These are phyloP conservation scores for Coelopa pilipes DNA, from an alignment of 2,888 invertebrate genomes.

Conservation along the genomic window DNA sequence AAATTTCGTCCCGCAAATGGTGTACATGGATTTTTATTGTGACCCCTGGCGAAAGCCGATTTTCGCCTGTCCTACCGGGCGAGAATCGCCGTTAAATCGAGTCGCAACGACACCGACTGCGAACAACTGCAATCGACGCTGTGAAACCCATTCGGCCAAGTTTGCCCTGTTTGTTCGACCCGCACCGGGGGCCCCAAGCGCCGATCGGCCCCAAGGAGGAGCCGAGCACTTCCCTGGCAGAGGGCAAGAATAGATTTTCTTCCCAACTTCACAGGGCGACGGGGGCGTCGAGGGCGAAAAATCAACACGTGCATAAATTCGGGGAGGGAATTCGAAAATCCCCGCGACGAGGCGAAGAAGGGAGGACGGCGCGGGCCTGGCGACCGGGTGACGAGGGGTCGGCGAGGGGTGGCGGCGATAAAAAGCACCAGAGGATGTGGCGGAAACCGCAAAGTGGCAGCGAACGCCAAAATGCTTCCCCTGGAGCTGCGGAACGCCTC, in stretches of 20 bases:
- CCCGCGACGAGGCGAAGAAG: background rate
- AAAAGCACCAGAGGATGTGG: background rate
- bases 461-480: conserved; percentile 26
- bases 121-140: too few species aligned
- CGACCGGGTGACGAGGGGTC: conserved; percentile 4
- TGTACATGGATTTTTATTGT: background rate
- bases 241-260: conserved; percentile 14
- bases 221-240: background rate
- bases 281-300: conserved; percentile 12
- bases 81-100: too few species aligned
- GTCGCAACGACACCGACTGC: too few species aligned
- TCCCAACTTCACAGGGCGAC: background rate
- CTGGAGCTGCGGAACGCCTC: background rate
- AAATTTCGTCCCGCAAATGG: background rate
- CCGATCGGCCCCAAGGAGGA: background rate
- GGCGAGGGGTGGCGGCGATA: background rate
- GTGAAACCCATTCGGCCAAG: too few species aligned
- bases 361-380: background rate
- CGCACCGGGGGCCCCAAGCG: background rate
- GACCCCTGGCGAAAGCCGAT: background rate
- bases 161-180: too few species aligned
- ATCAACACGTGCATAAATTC: conserved; percentile 38
- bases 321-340: conserved; percentile 14
- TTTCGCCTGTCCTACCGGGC: too few species aligned
- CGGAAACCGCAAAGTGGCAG: conserved; percentile 27